Conservation (phyloP, 2,797 vertebrate genomes). For the Anolis apletophallus region DNA sequence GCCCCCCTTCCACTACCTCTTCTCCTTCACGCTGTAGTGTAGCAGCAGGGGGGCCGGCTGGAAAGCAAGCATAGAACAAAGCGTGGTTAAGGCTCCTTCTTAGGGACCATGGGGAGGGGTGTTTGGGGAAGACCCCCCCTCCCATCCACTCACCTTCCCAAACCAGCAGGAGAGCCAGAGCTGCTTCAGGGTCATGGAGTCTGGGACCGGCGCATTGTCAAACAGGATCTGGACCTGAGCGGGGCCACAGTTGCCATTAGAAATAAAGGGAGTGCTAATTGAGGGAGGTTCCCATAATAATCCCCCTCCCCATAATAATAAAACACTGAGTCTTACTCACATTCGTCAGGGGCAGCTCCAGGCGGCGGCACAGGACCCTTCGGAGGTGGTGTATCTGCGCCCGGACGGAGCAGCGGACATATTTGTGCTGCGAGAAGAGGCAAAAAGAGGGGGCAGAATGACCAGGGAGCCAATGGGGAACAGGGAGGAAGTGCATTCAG, state of each 20-base stretch:
- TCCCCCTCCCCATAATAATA: too few relatives aligned
- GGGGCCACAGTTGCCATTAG: too few relatives aligned
- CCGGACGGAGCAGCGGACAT: constrained; percentile 93
- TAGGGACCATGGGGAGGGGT: rapidly evolving
- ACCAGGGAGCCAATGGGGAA: neutral
- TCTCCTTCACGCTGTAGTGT: constrained; percentile 96
- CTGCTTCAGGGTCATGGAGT: constrained; percentile 98
- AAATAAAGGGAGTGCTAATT: too few relatives aligned
- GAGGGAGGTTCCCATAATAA: too few relatives aligned
- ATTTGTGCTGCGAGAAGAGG: constrained; percentile 87
- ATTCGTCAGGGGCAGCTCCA: constrained; percentile 90
- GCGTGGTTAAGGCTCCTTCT: neutral
- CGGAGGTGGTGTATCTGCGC: constrained; percentile 93
- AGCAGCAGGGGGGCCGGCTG: constrained; percentile 93
- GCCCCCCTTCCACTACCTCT: constrained; percentile 75
- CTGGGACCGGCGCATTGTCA: constrained; percentile 91
- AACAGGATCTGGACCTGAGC: constrained; percentile 93
- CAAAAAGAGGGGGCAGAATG: neutral
- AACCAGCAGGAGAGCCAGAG: constrained; percentile 97
- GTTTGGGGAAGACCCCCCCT: rapidly evolving
- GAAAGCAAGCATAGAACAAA: constrained; percentile 11
- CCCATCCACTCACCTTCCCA: constrained; percentile 85
- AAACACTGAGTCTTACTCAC: constrained; percentile 73
- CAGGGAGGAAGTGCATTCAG: too few relatives aligned
- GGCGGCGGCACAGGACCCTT: constrained; percentile 91